Conservation (phyloP, 1,140 invertebrate species). For the Drosophila micromelanica region DNA sequence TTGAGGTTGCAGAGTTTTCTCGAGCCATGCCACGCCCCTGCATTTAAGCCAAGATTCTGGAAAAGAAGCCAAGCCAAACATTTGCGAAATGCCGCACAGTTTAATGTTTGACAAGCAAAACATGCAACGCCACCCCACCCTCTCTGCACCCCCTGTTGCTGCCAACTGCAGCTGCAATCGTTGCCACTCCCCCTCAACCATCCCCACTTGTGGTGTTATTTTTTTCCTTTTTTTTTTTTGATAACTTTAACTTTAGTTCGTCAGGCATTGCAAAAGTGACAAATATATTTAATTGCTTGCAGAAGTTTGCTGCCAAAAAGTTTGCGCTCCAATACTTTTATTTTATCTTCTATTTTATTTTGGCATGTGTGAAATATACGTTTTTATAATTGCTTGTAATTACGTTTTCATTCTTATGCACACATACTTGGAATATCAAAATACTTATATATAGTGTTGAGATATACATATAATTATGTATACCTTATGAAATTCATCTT, state of each 20-base stretch:
- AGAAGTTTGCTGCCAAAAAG: slow-evolving; percentile 66
- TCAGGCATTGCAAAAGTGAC: slow-evolving; percentile 75
- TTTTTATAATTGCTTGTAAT: slow-evolving; percentile 71
- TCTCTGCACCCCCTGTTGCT: background rate
- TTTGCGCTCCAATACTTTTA: slow-evolving; percentile 40
- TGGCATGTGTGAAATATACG: slow-evolving; percentile 68
- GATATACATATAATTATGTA: no score
- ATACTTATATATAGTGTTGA: no score
- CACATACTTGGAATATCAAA: no score
- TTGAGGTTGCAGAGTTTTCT: slow-evolving; percentile 44
- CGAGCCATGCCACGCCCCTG: slow-evolving; percentile 44
- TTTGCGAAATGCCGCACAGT: slow-evolving; percentile 62
- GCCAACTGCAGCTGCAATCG: slow-evolving; percentile 28
- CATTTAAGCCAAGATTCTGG: slow-evolving; percentile 52
- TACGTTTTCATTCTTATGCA: slow-evolving; percentile 65
- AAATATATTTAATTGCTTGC: slow-evolving; percentile 80
- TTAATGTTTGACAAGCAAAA: slow-evolving; percentile 75
- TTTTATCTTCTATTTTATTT: slow-evolving; percentile 17
- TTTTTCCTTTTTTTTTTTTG: slow-evolving; percentile 37
- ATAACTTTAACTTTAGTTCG: slow-evolving; percentile 62
- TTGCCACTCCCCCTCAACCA: background rate
- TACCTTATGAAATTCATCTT: slow-evolving; percentile 9
- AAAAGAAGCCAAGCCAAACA: slow-evolving; percentile 46
- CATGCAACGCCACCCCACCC: slow-evolving; percentile 30
- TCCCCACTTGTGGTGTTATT: slow-evolving; percentile 28